Base-by-base conservation (phyloP, 2,113 vertebrate species). In the Cyanistes caeruleus region DNA sequence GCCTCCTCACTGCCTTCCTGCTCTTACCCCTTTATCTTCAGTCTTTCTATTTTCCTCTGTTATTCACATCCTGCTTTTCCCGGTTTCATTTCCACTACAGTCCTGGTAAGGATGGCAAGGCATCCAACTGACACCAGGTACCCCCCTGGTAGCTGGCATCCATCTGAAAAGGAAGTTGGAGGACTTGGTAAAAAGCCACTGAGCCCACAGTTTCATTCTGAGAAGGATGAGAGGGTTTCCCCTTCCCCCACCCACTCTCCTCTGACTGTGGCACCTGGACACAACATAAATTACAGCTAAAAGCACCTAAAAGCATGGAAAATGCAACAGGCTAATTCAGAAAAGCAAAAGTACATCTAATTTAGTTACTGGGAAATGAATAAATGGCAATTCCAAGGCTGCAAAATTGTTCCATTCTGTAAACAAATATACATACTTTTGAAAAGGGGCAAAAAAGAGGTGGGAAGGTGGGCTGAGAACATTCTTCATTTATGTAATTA, bases 141-240 rank as follows among this genome's bases (percentile, higher is more conserved):
- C n/a, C 30, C 24, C 63, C 9, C 18, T 1, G 0, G 21, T 5
- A 63, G 21, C 39, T 49, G 30, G 30, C 10, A 73, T 31, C 64
- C 33, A 44, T 5, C 31, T 1, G 0, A 17, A 44, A 58, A 25
- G 3, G 14, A 74, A n/a, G 13, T 1, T 6, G 3, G 30, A 87
- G n/a, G 21, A 63, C 33, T 60, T 37, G 28, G 24, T n/a, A 55
- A 79, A 79, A 90, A 88, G 22, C 37, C 46, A 77, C 27, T 19
- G 3, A 5, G 10, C 27, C 60, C 8, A 2, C 0, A 1, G 7
- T 6, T 74, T 58, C 7, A 2, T 31, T 52, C 37, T 1, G 2
- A 60, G 10, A 6, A 5, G 31, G 8, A 70, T 11, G 11, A 35
- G 13, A 72, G 15, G 46, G 74, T 27, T 81, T 43, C 52, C 63